Conservation (phyloP, 2,888 invertebrate genomes). For the Ypsolopha scabrella region DNA sequence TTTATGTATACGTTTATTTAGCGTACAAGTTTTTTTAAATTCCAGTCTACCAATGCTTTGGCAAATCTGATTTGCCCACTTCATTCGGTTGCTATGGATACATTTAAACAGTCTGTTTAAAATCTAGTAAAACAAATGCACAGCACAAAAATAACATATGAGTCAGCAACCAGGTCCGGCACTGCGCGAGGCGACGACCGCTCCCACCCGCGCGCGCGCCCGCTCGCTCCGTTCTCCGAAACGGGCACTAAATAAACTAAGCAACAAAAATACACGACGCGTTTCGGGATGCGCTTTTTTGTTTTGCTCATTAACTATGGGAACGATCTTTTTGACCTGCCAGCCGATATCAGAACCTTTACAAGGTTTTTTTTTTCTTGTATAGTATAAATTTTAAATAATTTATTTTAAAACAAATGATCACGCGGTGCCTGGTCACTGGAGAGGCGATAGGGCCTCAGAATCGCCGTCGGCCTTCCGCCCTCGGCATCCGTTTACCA, state of each 20-base stretch:
- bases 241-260: constrained; percentile 54
- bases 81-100: not conserved
- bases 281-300: constrained; percentile 62
- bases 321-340: constrained; percentile 18
- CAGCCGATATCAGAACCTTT: not conserved
- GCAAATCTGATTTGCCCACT: not conserved
- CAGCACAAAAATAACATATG: too few species aligned
- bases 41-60: not conserved
- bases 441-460: not conserved
- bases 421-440: not conserved
- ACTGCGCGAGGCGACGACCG: constrained; percentile 64
- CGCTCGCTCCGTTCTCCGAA: constrained; percentile 55
- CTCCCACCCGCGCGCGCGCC: constrained; percentile 46
- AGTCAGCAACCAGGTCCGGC: constrained; percentile 22
- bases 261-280: constrained; percentile 60
- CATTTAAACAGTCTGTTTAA: too few species aligned
- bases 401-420: not conserved
- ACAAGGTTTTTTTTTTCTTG: not conserved
- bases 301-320: constrained; percentile 46
- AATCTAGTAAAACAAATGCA: too few species aligned
- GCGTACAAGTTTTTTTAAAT: not conserved
- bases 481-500: constrained; percentile 51
- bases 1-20: not conserved
- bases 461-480: constrained; percentile 36
- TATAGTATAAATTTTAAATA: too few species aligned